A percentile compares a stretch with the other conserved stretches of the same genome.
phyloP scores from a whole-genome alignment of 2,888 invertebrate species.

The Tanytarsus gracilentus region DNA sequence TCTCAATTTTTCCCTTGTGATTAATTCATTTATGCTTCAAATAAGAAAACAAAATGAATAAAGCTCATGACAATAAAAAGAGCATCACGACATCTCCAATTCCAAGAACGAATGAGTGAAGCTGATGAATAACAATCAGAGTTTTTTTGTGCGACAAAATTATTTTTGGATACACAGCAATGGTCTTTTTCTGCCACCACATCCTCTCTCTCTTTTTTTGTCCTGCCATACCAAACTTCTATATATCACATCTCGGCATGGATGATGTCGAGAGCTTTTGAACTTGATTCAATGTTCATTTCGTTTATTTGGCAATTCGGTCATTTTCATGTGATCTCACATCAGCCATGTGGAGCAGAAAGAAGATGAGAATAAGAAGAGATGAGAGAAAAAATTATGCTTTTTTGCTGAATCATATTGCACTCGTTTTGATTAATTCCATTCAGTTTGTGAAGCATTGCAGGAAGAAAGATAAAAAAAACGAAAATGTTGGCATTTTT shows the following conservation, averaged over 20 bases:
- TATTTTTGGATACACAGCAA: not conserved
- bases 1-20: too few species aligned
- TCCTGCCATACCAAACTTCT: not conserved
- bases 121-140: not conserved
- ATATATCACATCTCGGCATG: not conserved
- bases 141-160: not conserved
- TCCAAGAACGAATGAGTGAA: not conserved
- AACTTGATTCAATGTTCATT: not conserved
- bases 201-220: not conserved
- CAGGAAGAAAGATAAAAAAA: not conserved
- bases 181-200: too few species aligned
- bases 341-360: too few species aligned
- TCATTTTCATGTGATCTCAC: not conserved
- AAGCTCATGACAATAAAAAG: not conserved
- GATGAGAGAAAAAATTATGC: not conserved
- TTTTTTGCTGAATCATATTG: conserved; percentile 18
- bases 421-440: conserved; percentile 16
- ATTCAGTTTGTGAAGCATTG: not conserved
- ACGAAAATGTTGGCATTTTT: too few species aligned
- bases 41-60: not conserved
- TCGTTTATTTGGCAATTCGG: not conserved
- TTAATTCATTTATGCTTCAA: too few species aligned
- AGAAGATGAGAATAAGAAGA: too few species aligned
- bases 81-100: not conserved
- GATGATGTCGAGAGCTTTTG: not conserved